A percentile compares a stretch with the other conserved stretches of the same genome.
phyloP scores from a whole-genome alignment of 2,797 vertebrate genomes.

The Silurus lanzhouensis region DNA sequence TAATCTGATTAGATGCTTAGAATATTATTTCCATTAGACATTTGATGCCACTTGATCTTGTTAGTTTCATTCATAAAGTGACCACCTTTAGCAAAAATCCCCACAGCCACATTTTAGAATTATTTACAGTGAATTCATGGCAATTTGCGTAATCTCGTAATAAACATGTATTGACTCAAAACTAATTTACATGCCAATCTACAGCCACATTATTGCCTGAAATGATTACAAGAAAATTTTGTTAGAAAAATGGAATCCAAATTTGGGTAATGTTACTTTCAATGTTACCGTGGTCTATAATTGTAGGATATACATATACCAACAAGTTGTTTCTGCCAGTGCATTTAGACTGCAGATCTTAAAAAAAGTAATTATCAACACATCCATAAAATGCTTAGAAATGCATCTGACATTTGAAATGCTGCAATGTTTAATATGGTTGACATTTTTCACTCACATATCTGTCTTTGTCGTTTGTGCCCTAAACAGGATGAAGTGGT shows the following conservation, averaged over 20 bases:
- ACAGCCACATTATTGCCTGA: neutral
- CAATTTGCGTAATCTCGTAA: neutral
- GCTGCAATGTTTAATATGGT: neutral
- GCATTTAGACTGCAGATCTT: neutral
- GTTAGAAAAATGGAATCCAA: neutral
- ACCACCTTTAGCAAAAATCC: neutral
- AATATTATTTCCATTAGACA: neutral
- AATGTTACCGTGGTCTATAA: too few relatives aligned
- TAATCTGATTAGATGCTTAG: neutral
- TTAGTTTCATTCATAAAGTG: neutral
- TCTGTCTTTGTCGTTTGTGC: neutral
- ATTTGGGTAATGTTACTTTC: neutral
- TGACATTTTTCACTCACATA: neutral
- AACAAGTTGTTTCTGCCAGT: too few relatives aligned
- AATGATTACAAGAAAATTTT: neutral
- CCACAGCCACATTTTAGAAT: neutral
- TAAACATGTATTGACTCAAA: neutral
- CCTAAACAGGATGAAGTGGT: constrained; percentile 61
- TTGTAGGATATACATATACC: too few relatives aligned
- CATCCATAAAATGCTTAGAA: neutral
- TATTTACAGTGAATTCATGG: neutral
- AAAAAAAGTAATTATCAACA: neutral
- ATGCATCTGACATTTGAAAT: neutral
- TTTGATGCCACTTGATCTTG: neutral
- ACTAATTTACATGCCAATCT: neutral